phyloP scores from a whole-genome alignment of 2,888 invertebrate genomes.

The Ryuthela nishihirai region DNA sequence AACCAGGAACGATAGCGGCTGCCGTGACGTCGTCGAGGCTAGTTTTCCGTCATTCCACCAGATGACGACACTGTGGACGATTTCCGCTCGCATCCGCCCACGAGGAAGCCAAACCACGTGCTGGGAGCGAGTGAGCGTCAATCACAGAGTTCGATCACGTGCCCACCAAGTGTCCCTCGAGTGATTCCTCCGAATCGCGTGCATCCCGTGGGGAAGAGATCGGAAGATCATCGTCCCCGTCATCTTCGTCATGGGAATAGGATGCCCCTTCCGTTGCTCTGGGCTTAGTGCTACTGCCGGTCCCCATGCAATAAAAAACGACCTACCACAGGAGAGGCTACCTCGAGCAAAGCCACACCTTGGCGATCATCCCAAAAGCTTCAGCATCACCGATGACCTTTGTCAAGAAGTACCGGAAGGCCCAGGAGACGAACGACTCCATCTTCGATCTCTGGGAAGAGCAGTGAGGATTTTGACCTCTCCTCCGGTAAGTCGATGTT shows the following conservation, averaged over 20 bases:
- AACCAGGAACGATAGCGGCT: too few relatives aligned
- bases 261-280: slow-evolving; percentile 33
- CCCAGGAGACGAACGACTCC: slow-evolving; percentile 12
- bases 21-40: too few relatives aligned
- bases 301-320: slow-evolving; percentile 8
- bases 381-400: slow-evolving; percentile 12
- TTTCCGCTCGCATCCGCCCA: too few relatives aligned
- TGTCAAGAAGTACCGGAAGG: slow-evolving; percentile 13
- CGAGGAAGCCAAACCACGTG: too few relatives aligned
- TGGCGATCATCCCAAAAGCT: slow-evolving; percentile 1
- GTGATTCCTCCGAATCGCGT: too few relatives aligned
- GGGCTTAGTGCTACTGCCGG: slow-evolving; percentile 28
- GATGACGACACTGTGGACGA: too few relatives aligned
- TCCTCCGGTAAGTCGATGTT: slow-evolving; percentile 18
- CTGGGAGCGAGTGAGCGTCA: too few relatives aligned
- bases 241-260: slow-evolving; percentile 26
- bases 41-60: too few relatives aligned
- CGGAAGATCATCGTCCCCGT: too few relatives aligned
- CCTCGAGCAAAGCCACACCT: not conserved
- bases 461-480: slow-evolving; percentile 27
- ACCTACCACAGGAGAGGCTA: not conserved
- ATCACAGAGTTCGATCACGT: too few relatives aligned
- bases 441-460: slow-evolving; percentile 14
- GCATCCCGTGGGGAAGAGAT: too few relatives aligned
- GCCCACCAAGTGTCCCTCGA: too few relatives aligned